Base-by-base conservation (phyloP, 2,113 vertebrate genomes). In the Xyliphius kryptos region DNA sequence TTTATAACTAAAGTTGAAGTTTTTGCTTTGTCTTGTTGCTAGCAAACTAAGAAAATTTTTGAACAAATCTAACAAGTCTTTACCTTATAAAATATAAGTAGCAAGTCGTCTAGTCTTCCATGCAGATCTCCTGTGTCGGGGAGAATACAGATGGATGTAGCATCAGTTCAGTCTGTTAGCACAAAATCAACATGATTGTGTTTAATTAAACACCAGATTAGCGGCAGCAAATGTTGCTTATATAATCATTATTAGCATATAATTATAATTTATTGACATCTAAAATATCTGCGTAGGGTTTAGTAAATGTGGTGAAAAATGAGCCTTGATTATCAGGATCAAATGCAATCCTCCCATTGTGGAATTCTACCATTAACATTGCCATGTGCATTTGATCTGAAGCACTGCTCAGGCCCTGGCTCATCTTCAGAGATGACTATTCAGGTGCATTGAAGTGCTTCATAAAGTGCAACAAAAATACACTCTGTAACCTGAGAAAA, bases 61-160 rank as follows among this genome's bases (percentile, higher is more conserved):
- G 7, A 32, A 32, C 7, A 32, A 5, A 32, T 32, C 26, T 6
- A 32, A 5, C 26, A 32, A 32, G 26, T 17, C 9, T 26, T 79
- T 89, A 95, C 96, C 89, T 99, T 99, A 70, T 93, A 94, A 83
- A 97, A 99, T 82, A 98, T 97, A 62, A 98, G 83, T 50, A 97
- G 81, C 43, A 99, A 85, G 80, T 99, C 96, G 80, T 98, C 94
- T 14, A 99, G 80, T 32, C 91, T 89, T 21, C 95, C 94, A 72
- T 99, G 96, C 19, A 99, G 83, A 83, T 99, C 96, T 74, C 96
- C 96, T 99, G 78, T 11, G 80, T 32, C 77, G 12, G 46, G 2
- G 48, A 17, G 26, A 48, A 68, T 3, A 20, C 2, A 19, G 9
- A 38, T 8, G 11, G 47, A 2, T 26, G 14, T 10, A 19, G 37